Evolutionary conservation across 2,113 vertebrate genomes (phyloP), one percentile per base, ranked within the genome.

Genomic region (Bostrychus sinensis): DNA sequence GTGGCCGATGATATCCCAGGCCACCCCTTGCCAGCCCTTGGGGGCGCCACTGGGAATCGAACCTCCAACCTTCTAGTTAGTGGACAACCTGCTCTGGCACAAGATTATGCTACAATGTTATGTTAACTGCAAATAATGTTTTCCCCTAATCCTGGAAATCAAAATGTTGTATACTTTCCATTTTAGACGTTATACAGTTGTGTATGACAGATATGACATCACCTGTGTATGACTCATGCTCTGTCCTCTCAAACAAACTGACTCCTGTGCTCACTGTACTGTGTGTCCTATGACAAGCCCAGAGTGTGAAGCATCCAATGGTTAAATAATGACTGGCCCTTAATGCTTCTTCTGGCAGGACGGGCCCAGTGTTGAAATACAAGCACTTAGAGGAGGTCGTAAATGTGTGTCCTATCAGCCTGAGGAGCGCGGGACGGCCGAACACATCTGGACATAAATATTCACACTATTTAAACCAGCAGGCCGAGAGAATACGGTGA

Each of bases 361-460:
- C 68, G 6, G 42, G 66, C 54, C 46, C 77, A n/a, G 66, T 19
- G 61, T 50, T 78, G 81, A 85, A 83, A 66, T 65, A 80, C 36
- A 57, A 76, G 70, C 86, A 86, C 84, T 87, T 82, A 82, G 39
- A 36, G 66, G 56, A 25, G 64, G 81, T 81, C 60, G 57, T 87
- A 83, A 85, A 71, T 56, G 78, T 68, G 66, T 48, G 77, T 64
- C 77, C 39, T 55, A 71, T 86, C 75, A 75, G 38, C 75, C 55
- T 42, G 38, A 68, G 66, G 71, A 86, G 80, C 30, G 56, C 45
- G 19, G 72, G 82, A 51, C 45, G 63, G 56, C 36, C 72, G 76
- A 83, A 91, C 89, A 89, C 88, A 84, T 89, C 74, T 65, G 70
- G 61, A 87, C 89, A 86, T 90, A 91, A 87, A 91, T 90, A 89